Evolutionary conservation across 2,797 vertebrate species (phyloP), one percentile per base, ranked within the genome.

Genomic region (Paedocypris micromegethes): DNA sequence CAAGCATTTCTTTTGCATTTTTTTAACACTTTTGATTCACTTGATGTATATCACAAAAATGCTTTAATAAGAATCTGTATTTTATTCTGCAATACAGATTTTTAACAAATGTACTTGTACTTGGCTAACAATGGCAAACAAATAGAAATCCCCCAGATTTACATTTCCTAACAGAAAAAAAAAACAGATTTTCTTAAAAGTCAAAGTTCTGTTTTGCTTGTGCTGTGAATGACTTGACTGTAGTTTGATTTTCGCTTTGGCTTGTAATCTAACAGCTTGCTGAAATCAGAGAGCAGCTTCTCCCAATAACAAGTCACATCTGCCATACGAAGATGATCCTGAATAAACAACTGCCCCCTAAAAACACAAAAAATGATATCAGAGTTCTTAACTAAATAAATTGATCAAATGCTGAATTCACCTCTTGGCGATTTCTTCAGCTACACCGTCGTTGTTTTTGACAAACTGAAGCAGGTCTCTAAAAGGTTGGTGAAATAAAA

Each of bases 221-320:
- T 42, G 76, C 72, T 86, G 72, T 85, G 81, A 65, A 79, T 56
- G 70, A 98, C 88, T 79, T 93, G 89, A 0, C 68, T 86, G 84
- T 92, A 94, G 79, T 67, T 78, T 72, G 80, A 85, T 68, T 74
- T 92, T 65, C 83, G 87, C 71, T 89, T 87, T 42, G 94, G 94
- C 75, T 88, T 89, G 83, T 96, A 98, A 72, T 86, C 87, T 70
- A 99, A 85, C 23, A 92, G 85, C 57, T 80, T 88, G 73, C 92
- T 87, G 57, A 93, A 98, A 63, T 91, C 87, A 0, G 84, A 89
- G 66, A 99, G 90, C 58, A 99, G 91, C 58, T 77, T 86, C 80
- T 94, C 88, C 97, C 96, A 99, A 87, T 98, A 99, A 83, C 93
- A 95, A 63, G 91, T 92, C 62, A 99, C 68, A 2, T 99, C 94